A percentile compares a stretch with the other conserved stretches of the same genome.
Conservation (phyloP, 2,113 vertebrate species). For the Todiramphus chloris region DNA sequence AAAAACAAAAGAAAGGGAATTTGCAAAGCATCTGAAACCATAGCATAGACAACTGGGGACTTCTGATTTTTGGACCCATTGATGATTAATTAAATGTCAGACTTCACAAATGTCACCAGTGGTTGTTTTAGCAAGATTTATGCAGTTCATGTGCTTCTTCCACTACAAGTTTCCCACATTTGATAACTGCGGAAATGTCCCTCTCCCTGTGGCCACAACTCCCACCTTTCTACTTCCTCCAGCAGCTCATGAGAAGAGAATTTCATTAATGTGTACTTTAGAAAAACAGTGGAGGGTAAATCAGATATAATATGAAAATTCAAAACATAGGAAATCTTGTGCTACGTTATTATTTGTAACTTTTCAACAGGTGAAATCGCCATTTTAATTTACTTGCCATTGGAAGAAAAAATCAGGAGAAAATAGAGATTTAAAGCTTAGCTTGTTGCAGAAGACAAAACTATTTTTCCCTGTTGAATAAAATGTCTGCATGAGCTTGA, state of each 20-base stretch:
- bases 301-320: neutral
- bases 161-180: neutral
- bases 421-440: neutral
- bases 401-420: neutral
- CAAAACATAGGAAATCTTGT: neutral
- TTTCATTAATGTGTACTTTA: neutral
- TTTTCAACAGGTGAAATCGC: neutral
- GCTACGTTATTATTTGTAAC: neutral
- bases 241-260: neutral
- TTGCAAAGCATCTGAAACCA: neutral
- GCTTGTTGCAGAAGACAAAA: neutral
- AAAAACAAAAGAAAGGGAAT: neutral
- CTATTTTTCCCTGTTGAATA: neutral
- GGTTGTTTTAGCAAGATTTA: neutral
- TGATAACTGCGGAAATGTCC: neutral
- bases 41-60: neutral
- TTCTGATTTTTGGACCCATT: neutral
- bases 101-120: neutral
- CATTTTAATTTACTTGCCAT: neutral
- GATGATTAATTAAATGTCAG: constrained; percentile 15
- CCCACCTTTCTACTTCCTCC: neutral
- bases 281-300: neutral
- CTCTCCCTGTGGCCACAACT: neutral
- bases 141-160: neutral
- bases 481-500: neutral